These are phyloP conservation scores for Spisula solida DNA, from an alignment of 2,888 invertebrate species.

Conservation along the genomic window DNA sequence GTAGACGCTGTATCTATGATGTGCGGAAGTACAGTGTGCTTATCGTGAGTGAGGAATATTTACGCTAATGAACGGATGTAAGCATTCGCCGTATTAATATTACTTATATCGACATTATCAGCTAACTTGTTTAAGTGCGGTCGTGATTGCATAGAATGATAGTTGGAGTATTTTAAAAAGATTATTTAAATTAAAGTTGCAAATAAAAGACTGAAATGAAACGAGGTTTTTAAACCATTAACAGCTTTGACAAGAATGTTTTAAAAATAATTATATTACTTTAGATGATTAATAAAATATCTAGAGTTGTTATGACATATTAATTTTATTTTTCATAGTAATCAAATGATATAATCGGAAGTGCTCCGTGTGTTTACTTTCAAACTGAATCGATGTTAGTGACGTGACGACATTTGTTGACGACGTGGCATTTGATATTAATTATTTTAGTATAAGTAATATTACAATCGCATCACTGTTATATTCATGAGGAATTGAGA, in stretches of 20 bases:
- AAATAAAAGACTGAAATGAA: no score
- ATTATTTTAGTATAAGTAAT: slow-evolving; percentile 13
- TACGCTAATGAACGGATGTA: not conserved
- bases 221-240: no score
- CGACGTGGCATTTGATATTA: not conserved
- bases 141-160: not conserved
- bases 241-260: no score
- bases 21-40: not conserved
- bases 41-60: not conserved
- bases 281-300: no score
- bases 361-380: no score
- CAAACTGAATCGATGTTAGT: no score
- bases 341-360: no score
- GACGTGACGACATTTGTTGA: not conserved
- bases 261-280: no score
- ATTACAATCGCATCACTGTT: not conserved
- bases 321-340: no score
- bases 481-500: not conserved
- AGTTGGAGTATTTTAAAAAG: not conserved
- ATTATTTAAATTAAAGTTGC: no score
- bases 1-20: not conserved
- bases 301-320: no score
- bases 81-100: not conserved
- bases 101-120: not conserved
- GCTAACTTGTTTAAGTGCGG: not conserved